Evolutionary conservation across 2,888 invertebrate genomes (phyloP).

Genomic region (Malacosoma neustria): DNA sequence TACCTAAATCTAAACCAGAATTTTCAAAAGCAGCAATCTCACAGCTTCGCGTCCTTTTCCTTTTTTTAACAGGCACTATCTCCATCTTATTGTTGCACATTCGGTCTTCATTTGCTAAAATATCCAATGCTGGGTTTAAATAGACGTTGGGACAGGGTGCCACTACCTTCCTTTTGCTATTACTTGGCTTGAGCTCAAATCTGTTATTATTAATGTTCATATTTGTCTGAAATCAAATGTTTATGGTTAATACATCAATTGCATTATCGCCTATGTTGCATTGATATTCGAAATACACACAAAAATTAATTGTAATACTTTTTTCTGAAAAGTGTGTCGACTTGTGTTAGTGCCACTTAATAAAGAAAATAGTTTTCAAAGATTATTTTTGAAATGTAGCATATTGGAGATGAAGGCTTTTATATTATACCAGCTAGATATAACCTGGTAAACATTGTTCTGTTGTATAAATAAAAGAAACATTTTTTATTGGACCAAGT

Average conservation of each 20-base stretch:
- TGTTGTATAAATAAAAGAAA: no score
- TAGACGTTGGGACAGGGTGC: slow-evolving; percentile 50
- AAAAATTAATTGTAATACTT: background rate
- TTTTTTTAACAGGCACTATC: slow-evolving; percentile 52
- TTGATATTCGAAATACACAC: no score
- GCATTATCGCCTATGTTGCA: no score
- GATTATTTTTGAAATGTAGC: no score
- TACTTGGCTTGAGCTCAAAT: slow-evolving; percentile 54
- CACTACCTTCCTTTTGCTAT: slow-evolving; percentile 53
- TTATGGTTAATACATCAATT: background rate
- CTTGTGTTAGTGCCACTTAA: no score
- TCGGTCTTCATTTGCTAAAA: slow-evolving; percentile 60
- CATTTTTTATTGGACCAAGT: no score
- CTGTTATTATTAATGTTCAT: slow-evolving; percentile 50
- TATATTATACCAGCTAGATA: no score
- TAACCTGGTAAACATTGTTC: no score
- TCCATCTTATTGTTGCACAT: slow-evolving; percentile 70
- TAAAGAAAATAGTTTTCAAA: no score
- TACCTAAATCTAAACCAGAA: slow-evolving; percentile 52
- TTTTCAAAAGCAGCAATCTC: slow-evolving; percentile 58
- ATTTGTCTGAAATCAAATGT: background rate
- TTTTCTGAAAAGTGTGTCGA: background rate
- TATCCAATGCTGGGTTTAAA: slow-evolving; percentile 59
- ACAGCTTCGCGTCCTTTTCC: slow-evolving; percentile 51
- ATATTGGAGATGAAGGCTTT: no score